These are phyloP conservation scores for Excalfactoria chinensis DNA, from an alignment of 2,113 vertebrate genomes.

Conservation along the genomic window DNA sequence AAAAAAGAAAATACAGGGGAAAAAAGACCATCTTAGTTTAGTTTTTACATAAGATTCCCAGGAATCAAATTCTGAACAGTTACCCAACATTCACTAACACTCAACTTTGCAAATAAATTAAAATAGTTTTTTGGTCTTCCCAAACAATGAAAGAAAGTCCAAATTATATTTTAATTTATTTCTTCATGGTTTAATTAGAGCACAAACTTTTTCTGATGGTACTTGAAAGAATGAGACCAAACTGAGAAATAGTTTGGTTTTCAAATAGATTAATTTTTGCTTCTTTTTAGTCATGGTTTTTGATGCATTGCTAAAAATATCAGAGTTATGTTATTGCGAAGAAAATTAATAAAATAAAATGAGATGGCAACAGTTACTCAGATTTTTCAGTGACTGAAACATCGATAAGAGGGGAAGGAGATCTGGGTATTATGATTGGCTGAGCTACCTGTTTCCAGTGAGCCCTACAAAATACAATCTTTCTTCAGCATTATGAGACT, in stretches of 20 bases:
- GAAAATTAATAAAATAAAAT: constrained; percentile 33
- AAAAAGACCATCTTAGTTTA: neutral
- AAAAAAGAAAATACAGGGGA: neutral
- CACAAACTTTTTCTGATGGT: neutral
- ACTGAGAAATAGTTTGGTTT: neutral
- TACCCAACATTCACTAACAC: neutral
- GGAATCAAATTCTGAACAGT: neutral
- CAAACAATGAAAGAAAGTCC: neutral
- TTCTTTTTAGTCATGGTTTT: neutral
- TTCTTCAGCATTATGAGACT: constrained; percentile 33
- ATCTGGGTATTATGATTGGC: constrained; percentile 11
- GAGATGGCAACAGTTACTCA: neutral
- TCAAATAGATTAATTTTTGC: neutral
- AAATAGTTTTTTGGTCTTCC: neutral
- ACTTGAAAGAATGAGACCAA: neutral
- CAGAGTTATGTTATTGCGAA: neutral
- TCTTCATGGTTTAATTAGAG: neutral
- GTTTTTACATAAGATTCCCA: neutral
- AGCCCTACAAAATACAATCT: neutral
- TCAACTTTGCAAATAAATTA: neutral
- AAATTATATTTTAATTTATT: neutral
- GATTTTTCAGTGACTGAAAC: neutral
- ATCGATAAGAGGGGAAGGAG: neutral
- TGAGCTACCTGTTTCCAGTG: neutral
- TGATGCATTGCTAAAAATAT: neutral